Evolutionary conservation across 2,797 vertebrate genomes (phyloP), one percentile per base, ranked within the genome.

Genomic region (Jordanella pulchra): DNA sequence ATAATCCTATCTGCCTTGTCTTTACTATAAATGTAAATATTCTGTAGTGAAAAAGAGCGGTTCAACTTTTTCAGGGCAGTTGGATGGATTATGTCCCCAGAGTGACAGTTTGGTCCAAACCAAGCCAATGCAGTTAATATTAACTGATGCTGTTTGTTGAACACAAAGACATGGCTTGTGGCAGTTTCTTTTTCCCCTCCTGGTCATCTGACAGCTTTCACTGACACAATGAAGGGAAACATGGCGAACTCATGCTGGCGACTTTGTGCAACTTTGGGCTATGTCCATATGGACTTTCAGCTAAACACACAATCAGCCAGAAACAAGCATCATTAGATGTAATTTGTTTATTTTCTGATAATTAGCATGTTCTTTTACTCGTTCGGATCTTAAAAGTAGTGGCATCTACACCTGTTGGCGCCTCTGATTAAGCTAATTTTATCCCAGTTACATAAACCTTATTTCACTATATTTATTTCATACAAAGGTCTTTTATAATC

Each of bases 141-240:
- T 12, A 48, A 28, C 23, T n/a, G 60, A 35, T 39, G 44, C 27
- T n/a, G 23, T 45, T 42, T 63, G 28, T n/a, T 61, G 50, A 72
- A 55, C 50, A 72, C 61, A n/a, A 67, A 56, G 27, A 44, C 71
- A n/a, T 39, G 7, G 7, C 35, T n/a, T 53, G 32, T 56, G 48
- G 50, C 65, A 58, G 1, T 12, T 3, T 17, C 30, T 67, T 25
- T 51, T 25, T 23, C n/a, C 25, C 25, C 9, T n/a, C 45, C 23
- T 35, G 47, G 60, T 53, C 35, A 23, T 27, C 10, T 42, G 61
- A 54, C 30, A 27, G 42, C 50, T 48, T 58, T 44, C 30, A 48
- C 28, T 48, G 30, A 58, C 71, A 60, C 44, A 4, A 14, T 21
- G 27, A 54, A 65, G 48, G 48, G 60, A 65, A 72, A 72, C 15